These are phyloP conservation scores for Pollenia griseotomentosa DNA, from an alignment of 2,888 invertebrate species.

Conservation along the genomic window DNA sequence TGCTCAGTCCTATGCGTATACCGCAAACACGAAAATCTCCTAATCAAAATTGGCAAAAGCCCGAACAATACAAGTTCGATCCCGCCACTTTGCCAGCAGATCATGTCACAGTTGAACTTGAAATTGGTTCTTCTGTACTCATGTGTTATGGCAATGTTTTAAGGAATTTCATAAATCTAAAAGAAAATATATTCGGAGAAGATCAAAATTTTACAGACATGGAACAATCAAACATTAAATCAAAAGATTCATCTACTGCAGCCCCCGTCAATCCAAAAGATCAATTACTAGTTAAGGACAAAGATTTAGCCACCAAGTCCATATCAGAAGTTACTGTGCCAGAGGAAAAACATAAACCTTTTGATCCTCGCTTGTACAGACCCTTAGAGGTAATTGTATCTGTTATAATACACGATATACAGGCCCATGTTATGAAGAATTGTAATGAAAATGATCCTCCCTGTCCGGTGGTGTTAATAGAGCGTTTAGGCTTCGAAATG, in stretches of 20 bases:
- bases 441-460: conserved; percentile 95
- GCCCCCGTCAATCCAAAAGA: conserved; percentile 83
- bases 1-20: conserved; percentile 96
- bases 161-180: conserved; percentile 93
- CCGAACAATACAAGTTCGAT: conserved; percentile 92
- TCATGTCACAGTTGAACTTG: conserved; percentile 95
- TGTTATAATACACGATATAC: conserved; percentile 97
- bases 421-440: conserved; percentile 93
- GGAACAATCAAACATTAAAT: conserved; percentile 87
- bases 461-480: conserved; percentile 94
- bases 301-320: conserved; percentile 83
- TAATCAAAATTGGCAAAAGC: conserved; percentile 88
- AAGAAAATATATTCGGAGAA: conserved; percentile 99
- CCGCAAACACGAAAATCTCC: conserved; percentile 91
- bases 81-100: conserved; percentile 94
- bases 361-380: conserved; percentile 94
- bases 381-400: conserved; percentile 96
- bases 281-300: conserved; percentile 77
- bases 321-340: conserved; percentile 82
- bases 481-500: conserved; percentile 98
- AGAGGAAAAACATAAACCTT: conserved; percentile 88
- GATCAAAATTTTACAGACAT: conserved; percentile 97
- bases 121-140: conserved; percentile 96
- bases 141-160: conserved; percentile 96
- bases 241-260: conserved; percentile 83